Base-by-base conservation (phyloP, 2,888 invertebrate genomes). In the Apotomis turbidana region DNA sequence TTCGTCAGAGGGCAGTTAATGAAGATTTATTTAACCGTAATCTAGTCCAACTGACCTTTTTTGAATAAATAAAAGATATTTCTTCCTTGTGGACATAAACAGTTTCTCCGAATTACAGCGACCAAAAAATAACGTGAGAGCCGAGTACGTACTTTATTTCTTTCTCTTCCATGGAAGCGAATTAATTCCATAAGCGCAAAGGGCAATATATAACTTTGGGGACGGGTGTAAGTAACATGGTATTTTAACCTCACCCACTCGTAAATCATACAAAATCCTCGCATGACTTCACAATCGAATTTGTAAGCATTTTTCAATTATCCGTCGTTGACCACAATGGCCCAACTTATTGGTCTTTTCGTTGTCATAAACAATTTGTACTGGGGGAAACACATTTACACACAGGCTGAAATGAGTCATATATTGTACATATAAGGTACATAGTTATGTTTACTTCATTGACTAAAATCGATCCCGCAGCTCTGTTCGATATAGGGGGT, bases 271-370 rank as follows among this genome's bases (percentile, higher is more conserved):
- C 78, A 80, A 85, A 87, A 85, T 83, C 83, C 87, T 84, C 87
- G 88, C 87, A 81, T 86, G 84, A 79, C 85, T 85, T 83, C 85
- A 89, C 89, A 90, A 89, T 91, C 89, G 85, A 89, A 91, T 90
- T 90, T 90, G 90, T 89, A 87, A 90, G 87, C 85, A 84, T 90
- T 91, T 91, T 92, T 91, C 91, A 91, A 92, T 93, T 91, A 91
- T 89, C 83, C 89, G 87, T 89, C 86, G 91, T 90, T 91, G 90
- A 91, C 90, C 90, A 90, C 90, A 91, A 90, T 90, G 87, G 86
- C 74, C 83, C 83, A 84, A 85, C 85, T 87, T 87, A 88, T 90
- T 90, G 87, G 86, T 84, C 88, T 89, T 90, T 90, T 91, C 84
- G 83, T 74, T 81, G 83, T 85, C 85, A 84, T 89, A 86, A 90